Evolutionary conservation across 2,888 invertebrate species (phyloP), one percentile per base, ranked within the genome.

Genomic region (Emmelina monodactyla): DNA sequence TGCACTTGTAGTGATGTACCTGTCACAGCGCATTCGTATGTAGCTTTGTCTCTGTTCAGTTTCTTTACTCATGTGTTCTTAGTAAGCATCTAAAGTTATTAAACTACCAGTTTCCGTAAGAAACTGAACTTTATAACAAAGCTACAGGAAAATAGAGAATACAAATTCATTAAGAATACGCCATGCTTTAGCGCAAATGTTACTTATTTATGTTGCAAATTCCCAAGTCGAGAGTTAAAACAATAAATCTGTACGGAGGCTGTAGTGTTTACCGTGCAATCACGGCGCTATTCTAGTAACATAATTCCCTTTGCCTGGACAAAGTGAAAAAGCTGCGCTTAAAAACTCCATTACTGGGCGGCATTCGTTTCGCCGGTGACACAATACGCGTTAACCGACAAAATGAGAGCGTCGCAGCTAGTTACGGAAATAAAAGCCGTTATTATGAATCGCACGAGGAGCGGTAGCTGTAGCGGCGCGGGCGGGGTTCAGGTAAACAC

Each of bases 401-500:
- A 70, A 75, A 72, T 66, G 62, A 68, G 67, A 67, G 64, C 63
- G 59, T 65, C 60, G 65, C 53, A 65, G 67, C 69, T 68, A 73
- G 68, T 75, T 73, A 70, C 62, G 65, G 66, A 61, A 67, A 73
- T 73, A 75, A 72, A 69, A 69, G 67, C 55, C 52, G 64, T 67
- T 69, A 69, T 67, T 69, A 72, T 70, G 65, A 69, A 64, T 66
- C 56, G 62, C 49, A 49, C 37, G 37, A 38, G 44, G 39, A 28
- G 43, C 47, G 51, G 51, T 47, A 49, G 53, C 53, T n/a, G n/a
- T n/a, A 50, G 45, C 35, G 41, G 46, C 43, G 45, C 42, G 45
- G 48, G 47, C 38, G 53, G 58, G 50, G 55, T n/a, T 47, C 62
- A 66, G 66, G 71, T 70, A 70, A 72, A 67, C 62, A 63, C 55